phyloP scores from a whole-genome alignment of 2,888 invertebrate species.

The Deilephila porcellus region DNA sequence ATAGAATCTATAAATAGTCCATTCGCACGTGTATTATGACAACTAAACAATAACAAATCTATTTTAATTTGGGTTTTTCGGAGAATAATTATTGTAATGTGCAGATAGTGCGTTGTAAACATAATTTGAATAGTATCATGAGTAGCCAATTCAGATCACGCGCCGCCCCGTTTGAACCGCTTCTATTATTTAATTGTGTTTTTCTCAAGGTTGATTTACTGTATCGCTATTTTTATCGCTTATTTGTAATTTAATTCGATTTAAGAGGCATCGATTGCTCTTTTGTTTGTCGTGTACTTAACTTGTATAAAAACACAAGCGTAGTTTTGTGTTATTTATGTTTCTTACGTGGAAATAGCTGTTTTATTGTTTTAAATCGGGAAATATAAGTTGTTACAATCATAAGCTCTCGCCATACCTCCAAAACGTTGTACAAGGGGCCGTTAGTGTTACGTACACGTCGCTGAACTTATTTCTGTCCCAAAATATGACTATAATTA shows the following conservation, averaged over 20 bases:
- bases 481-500: no score
- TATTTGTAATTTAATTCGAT: neutral
- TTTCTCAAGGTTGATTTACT: conserved; percentile 22
- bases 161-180: neutral
- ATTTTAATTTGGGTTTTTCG: conserved; percentile 2
- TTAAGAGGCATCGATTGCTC: neutral
- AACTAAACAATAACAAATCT: neutral
- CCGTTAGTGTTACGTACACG: no score
- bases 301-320: neutral
- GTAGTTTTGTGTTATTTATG: no score
- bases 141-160: neutral
- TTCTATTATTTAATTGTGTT: conserved; percentile 36
- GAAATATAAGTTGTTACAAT: no score
- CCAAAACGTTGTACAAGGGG: no score
- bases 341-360: no score
- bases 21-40: neutral
- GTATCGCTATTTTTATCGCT: conserved; percentile 19
- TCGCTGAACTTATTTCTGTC: no score
- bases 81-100: conserved; percentile 7
- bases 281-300: neutral
- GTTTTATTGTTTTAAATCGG: no score
- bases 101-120: conserved; percentile 14
- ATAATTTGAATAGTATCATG: neutral
- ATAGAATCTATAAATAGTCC: neutral
- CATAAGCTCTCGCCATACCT: no score